A percentile compares a stretch with the other conserved stretches of the same genome.
These are phyloP conservation scores for Drosophila tripunctata DNA, from an alignment of 2,888 invertebrate genomes.

Conservation along the genomic window DNA sequence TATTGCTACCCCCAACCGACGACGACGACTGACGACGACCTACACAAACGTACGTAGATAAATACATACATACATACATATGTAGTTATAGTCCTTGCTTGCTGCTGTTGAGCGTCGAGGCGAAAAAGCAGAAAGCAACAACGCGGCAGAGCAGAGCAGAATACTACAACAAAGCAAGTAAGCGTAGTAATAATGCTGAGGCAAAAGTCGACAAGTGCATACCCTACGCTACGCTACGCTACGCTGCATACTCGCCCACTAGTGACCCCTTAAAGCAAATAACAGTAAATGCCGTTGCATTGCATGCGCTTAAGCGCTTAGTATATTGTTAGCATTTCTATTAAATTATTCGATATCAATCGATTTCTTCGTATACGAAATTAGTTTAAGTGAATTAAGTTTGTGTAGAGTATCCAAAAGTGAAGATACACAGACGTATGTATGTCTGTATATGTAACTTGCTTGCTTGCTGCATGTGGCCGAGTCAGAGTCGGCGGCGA, in stretches of 20 bases:
- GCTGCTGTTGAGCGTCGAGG: constrained; percentile 23
- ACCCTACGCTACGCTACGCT: no score
- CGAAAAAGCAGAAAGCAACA: constrained; percentile 28
- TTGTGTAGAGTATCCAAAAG: constrained; percentile 43
- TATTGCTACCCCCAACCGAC: constrained; percentile 57
- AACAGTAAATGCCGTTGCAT: no score
- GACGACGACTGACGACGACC: constrained; percentile 24
- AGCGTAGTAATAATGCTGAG: constrained; percentile 12
- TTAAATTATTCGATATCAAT: no score
- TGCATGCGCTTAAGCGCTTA: no score
- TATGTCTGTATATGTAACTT: no score
- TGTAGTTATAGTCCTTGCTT: constrained; percentile 49
- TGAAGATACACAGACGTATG: no score
- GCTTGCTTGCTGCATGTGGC: no score
- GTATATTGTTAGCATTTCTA: no score
- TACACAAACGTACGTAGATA: neutral
- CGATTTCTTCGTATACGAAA: no score
- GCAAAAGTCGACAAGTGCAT: constrained; percentile 29
- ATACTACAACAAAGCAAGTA: constrained; percentile 37
- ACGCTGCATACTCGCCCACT: no score
- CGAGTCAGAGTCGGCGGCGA: constrained; percentile 53
- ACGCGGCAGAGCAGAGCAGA: constrained; percentile 23
- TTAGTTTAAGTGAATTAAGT: constrained; percentile 2
- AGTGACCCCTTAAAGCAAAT: neutral
- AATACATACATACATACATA: neutral